Evolutionary conservation across 2,113 vertebrate species (phyloP), one percentile per base, ranked within the genome.

Genomic region (Gnathonemus longibarbis): DNA sequence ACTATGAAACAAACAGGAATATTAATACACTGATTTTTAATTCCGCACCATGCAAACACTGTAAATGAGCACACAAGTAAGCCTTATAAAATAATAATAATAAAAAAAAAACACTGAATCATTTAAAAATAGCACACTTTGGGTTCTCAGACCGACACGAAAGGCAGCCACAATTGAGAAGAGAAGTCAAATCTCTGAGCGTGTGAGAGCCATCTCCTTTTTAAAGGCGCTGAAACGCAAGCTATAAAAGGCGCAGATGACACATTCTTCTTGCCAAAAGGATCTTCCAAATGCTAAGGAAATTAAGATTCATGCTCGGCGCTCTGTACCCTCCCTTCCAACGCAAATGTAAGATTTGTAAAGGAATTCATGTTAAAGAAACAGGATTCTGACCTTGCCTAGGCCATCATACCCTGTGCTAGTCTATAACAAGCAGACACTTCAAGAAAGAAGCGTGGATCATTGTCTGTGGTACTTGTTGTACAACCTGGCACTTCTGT

Each of bases 251-350:
- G 74, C 74, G 0, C 74, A 42, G 74, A 80, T 80, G 74, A 80
- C 74, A 42, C 74, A 42, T 80, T 80, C 74, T 80, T 80, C 35
- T 80, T 80, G 74, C 74, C 74, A 80, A 80, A 80, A 80, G 74
- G 74, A 80, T 80, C 74, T 80, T 80, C 74, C 74, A 42, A 80
- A 80, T 80, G 74, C 74, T 80, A 80, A 80, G 74, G 35, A 80
- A 80, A 80, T 80, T 80, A 80, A 80, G 74, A 80, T 80, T 80
- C 74, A 80, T 39, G 74, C 35, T 80, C 15, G 3, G 74, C 13
- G 1, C 74, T 39, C 35, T 42, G 17, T 3, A 80, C 35, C 31
- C 19, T 42, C 35, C 17, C 74, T 42, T 19, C 74, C 35, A 80
- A 80, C 74, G 35, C 35, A 80, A 80, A 19, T 80, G 74, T 80